Base-by-base conservation (phyloP, 2,797 vertebrate genomes). In the Alca torda region DNA sequence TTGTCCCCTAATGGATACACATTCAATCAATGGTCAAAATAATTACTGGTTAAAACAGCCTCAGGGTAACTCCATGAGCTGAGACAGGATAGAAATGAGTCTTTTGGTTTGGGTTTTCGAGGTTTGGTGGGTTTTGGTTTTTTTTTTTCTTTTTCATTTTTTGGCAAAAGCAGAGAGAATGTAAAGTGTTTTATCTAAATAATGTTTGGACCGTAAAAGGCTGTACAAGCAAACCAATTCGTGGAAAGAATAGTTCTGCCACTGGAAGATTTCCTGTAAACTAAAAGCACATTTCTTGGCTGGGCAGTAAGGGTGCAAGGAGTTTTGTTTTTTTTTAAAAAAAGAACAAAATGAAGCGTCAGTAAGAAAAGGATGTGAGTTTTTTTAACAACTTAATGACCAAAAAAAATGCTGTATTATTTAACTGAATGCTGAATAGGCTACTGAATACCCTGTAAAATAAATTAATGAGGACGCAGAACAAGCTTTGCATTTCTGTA, bases 1-100 rank as follows among this genome's bases (percentile, higher is more conserved):
- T 95, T 89, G 92, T 95, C 91, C 76, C 95, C 61, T 76, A 95
- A 76, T 87, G 60, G 93, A 93, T 82, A 95, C 41, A 80, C 53
- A 84, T 73, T 94, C 95, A 86, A 79, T 73, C 82, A 82, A 57
- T 14, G 28, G 50, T 80, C 76, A 80, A 56, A 89, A 48, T 13
- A 78, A 78, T 17, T 48, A 68, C 20, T 85, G 65, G 81, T 95
- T 94, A 88, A 89, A 95, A 93, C 16, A 91, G 93, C 77, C 84
- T 61, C 18, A 1, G 61, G 79, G 35, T 31, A 84, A 86, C 67
- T 76, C 94, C 80, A 41, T 21, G 35, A 89, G 89, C 53, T 54
- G n/a, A 61, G 84, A 46, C 20, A 41, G 43, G 70, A 68, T n/a
- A 88, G 82, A 26, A 46, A 57, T 13, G 19, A 39, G 78, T 60